These are phyloP conservation scores for Desmophyllum pertusum DNA, from an alignment of 92 coral and sea anemone species.

Conservation along the genomic window DNA sequence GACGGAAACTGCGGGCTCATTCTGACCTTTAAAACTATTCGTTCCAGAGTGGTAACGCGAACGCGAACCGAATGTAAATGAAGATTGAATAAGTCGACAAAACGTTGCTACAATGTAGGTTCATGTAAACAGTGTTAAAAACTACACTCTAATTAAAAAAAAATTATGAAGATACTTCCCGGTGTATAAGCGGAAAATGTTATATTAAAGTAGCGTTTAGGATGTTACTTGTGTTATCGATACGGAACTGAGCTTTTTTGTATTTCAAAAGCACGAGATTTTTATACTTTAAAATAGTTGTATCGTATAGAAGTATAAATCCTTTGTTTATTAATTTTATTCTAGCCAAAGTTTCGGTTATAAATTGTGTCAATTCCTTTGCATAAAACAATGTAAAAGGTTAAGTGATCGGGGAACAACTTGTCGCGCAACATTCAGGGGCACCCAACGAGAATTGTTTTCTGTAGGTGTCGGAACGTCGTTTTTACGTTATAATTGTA, in stretches of 20 bases:
- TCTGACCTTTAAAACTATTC: no score
- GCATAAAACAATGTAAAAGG: neutral
- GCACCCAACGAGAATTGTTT: no score
- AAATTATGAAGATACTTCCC: no score
- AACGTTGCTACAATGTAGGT: no score
- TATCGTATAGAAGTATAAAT: neutral
- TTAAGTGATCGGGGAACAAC: no score
- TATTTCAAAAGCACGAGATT: neutral
- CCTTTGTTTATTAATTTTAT: neutral
- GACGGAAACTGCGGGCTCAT: no score
- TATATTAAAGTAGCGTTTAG: neutral
- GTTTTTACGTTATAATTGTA: no score
- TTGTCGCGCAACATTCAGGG: no score
- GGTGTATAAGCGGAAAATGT: neutral
- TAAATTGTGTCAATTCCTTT: neutral
- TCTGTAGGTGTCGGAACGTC: no score
- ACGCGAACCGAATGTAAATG: no score
- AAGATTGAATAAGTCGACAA: no score
- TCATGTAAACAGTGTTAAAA: constrained; percentile 2
- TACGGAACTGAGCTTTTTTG: neutral
- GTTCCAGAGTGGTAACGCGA: neutral
- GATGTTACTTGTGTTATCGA: neutral
- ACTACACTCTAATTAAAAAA: neutral
- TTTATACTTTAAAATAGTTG: neutral
- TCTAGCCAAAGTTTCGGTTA: neutral